Evolutionary conservation across 2,888 invertebrate species (phyloP).

Genomic region (Tholera decimalis): DNA sequence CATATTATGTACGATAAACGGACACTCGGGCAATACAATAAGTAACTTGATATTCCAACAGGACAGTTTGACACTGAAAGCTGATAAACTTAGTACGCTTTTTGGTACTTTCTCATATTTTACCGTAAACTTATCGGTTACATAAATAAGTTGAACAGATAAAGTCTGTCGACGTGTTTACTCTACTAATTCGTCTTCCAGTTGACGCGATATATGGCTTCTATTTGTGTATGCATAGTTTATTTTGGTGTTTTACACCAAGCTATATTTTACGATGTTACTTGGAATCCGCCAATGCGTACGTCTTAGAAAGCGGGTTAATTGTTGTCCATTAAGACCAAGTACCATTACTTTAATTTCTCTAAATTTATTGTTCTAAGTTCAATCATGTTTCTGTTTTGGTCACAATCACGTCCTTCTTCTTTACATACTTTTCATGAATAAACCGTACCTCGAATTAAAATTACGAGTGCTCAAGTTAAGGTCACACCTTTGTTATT

Average conservation of each 20-base stretch:
- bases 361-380: slow-evolving; percentile 26
- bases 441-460: neutral
- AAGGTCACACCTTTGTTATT: neutral
- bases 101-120: slow-evolving; percentile 67
- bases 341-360: slow-evolving; percentile 34
- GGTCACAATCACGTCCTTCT: slow-evolving; percentile 6
- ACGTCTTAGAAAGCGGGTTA: slow-evolving; percentile 47
- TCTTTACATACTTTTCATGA: neutral
- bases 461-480: neutral
- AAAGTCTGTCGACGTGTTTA: slow-evolving; percentile 72
- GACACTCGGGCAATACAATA: slow-evolving; percentile 27
- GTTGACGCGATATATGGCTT: slow-evolving; percentile 56
- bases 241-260: slow-evolving; percentile 40
- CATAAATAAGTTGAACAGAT: slow-evolving; percentile 74
- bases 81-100: slow-evolving; percentile 58
- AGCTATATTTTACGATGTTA: slow-evolving; percentile 36
- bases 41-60: slow-evolving; percentile 55
- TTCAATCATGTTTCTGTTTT: slow-evolving; percentile 3
- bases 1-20: slow-evolving; percentile 4
- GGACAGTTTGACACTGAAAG: slow-evolving; percentile 51
- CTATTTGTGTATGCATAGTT: slow-evolving; percentile 57
- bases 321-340: slow-evolving; percentile 49
- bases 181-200: slow-evolving; percentile 73
- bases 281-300: slow-evolving; percentile 35
- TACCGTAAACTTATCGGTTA: slow-evolving; percentile 72